Conservation (phyloP, 2,888 invertebrate species). For the Ennomos fuscantarius region DNA sequence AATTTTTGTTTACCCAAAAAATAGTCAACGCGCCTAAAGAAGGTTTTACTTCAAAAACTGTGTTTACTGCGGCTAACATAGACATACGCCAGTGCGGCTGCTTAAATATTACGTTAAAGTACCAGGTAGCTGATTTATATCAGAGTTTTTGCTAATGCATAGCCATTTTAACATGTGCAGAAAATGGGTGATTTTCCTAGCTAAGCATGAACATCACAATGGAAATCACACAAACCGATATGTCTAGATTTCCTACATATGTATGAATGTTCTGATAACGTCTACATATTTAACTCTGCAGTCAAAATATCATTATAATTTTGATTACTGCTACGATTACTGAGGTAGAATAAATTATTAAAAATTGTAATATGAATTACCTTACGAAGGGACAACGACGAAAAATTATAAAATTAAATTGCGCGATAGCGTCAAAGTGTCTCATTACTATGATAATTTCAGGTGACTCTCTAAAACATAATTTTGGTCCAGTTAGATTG, state of each 20-base stretch:
- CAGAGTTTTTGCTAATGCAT: too few species aligned
- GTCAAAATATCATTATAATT: slow-evolving; percentile 44
- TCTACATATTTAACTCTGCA: slow-evolving; percentile 35
- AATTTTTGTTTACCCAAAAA: too few species aligned
- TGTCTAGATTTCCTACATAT: slow-evolving; percentile 4
- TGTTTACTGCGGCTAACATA: too few species aligned
- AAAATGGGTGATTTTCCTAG: too few species aligned
- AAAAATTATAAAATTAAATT: slow-evolving; percentile 42
- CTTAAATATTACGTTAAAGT: too few species aligned
- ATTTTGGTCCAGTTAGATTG: slow-evolving; percentile 31
- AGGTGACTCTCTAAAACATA: slow-evolving; percentile 44
- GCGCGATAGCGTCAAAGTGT: slow-evolving; percentile 38
- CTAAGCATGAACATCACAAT: background rate
- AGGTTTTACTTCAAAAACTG: too few species aligned
- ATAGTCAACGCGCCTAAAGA: too few species aligned
- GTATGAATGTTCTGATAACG: slow-evolving; percentile 29
- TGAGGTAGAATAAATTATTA: slow-evolving; percentile 42
- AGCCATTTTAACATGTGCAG: too few species aligned
- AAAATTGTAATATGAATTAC: slow-evolving; percentile 31
- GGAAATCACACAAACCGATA: background rate
- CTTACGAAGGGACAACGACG: slow-evolving; percentile 31
- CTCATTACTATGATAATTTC: slow-evolving; percentile 50
- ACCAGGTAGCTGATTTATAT: too few species aligned
- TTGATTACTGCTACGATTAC: slow-evolving; percentile 44
- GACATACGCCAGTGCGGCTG: too few species aligned